Conservation (phyloP, 2,797 vertebrate genomes). For the Zalophus californianus region DNA sequence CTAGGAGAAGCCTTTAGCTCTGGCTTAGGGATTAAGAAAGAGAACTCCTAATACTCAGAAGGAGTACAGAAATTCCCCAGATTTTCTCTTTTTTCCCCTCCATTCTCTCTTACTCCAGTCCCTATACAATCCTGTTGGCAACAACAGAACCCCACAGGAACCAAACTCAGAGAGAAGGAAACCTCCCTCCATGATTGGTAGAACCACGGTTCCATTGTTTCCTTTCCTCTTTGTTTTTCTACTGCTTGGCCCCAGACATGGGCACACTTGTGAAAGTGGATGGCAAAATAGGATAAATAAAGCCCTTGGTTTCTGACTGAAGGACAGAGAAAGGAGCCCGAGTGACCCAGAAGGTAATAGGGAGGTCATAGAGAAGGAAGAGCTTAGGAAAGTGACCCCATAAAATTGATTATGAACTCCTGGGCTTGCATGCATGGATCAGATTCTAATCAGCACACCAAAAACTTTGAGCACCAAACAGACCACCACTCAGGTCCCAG, state of each 20-base stretch:
- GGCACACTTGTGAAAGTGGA: background rate
- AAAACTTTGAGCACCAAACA: background rate
- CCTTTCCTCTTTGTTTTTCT: background rate
- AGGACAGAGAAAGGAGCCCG: background rate
- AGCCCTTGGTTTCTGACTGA: background rate
- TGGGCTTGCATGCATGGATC: background rate
- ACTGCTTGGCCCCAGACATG: background rate
- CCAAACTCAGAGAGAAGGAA: background rate
- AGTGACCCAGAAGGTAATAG: background rate
- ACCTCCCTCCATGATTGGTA: background rate
- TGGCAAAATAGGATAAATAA: background rate
- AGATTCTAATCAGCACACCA: background rate
- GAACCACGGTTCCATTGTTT: background rate
- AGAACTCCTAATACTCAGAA: background rate
- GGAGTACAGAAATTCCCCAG: background rate
- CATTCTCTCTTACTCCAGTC: background rate
- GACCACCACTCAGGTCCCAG: background rate
- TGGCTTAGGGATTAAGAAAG: background rate
- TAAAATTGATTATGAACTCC: background rate
- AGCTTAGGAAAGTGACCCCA: background rate
- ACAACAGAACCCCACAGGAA: background rate
- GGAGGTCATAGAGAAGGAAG: background rate
- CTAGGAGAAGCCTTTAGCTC: background rate
- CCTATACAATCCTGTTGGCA: background rate
- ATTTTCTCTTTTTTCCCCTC: background rate